phyloP scores from a whole-genome alignment of 2,113 vertebrate species.

The Brachyhypopomus gauderio region DNA sequence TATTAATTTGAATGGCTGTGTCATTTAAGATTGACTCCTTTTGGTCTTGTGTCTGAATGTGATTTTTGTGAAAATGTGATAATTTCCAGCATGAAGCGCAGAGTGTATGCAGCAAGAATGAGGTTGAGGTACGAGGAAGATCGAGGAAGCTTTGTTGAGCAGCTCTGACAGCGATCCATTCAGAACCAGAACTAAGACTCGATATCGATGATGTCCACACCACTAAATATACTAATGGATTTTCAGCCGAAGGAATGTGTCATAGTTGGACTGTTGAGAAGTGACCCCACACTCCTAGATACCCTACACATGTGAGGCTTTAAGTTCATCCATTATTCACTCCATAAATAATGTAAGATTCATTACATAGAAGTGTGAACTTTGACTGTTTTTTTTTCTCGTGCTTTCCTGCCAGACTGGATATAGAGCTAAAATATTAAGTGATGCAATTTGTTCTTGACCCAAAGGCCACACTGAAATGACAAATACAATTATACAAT shows the following conservation, averaged over 20 bases:
- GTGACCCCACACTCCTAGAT: slow-evolving; percentile 59
- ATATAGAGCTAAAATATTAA: slow-evolving; percentile 73
- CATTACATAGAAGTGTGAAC: slow-evolving; percentile 78
- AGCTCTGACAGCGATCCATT: slow-evolving; percentile 10
- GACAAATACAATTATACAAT: slow-evolving; percentile 76
- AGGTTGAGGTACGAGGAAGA: slow-evolving; percentile 20
- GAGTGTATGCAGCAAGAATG: neutral
- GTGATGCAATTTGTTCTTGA: slow-evolving; percentile 75
- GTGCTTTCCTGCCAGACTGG: slow-evolving; percentile 59
- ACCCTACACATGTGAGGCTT: slow-evolving; percentile 61
- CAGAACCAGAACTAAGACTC: neutral
- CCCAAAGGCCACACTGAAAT: slow-evolving; percentile 70
- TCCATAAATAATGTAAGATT: slow-evolving; percentile 79
- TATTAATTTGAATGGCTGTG: slow-evolving; percentile 71
- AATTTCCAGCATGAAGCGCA: neutral
- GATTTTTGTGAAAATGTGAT: too few relatives aligned
- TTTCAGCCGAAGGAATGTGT: slow-evolving; percentile 65
- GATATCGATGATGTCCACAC: slow-evolving; percentile 35
- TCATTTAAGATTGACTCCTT: slow-evolving; percentile 69
- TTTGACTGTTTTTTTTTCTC: slow-evolving; percentile 67
- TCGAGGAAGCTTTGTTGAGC: neutral
- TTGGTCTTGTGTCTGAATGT: slow-evolving; percentile 58
- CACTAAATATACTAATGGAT: slow-evolving; percentile 63
- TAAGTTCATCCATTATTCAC: slow-evolving; percentile 76
- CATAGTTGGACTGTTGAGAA: slow-evolving; percentile 71